phyloP scores from a whole-genome alignment of 2,888 invertebrate genomes.

The Aporophyla nigra region DNA sequence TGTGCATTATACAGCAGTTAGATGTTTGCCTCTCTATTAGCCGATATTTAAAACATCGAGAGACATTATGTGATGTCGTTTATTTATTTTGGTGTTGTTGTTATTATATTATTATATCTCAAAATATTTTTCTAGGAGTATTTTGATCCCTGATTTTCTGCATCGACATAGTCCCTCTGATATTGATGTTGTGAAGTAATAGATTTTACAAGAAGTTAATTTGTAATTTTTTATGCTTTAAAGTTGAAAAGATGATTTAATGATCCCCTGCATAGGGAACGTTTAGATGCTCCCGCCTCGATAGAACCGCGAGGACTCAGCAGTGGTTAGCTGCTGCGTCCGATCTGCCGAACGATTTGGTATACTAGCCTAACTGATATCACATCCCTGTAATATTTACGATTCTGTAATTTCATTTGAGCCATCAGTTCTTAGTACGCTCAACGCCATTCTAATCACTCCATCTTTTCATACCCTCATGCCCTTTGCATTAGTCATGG shows the following conservation, averaged over 20 bases:
- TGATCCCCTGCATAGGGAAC: constrained; percentile 85
- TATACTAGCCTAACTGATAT: constrained; percentile 80
- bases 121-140: constrained; percentile 85
- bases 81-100: constrained; percentile 89
- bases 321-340: constrained; percentile 85
- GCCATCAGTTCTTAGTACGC: constrained; percentile 74
- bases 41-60: constrained; percentile 83
- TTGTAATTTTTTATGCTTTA: constrained; percentile 83
- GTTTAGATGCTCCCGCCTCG: constrained; percentile 88
- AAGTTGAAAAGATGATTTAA: constrained; percentile 76
- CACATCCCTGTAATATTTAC: constrained; percentile 74
- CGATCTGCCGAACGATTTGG: constrained; percentile 82
- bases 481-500: constrained; percentile 75
- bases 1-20: constrained; percentile 90
- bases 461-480: constrained; percentile 76
- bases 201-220: constrained; percentile 79
- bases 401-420: constrained; percentile 59
- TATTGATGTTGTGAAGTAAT: constrained; percentile 89
- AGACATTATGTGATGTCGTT: constrained; percentile 86
- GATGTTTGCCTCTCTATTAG: constrained; percentile 90
- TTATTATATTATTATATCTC: constrained; percentile 78
- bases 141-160: constrained; percentile 86
- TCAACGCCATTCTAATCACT: constrained; percentile 77
- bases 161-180: constrained; percentile 88
- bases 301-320: constrained; percentile 85